Evolutionary conservation across 1,140 invertebrate species (phyloP), one percentile per base, ranked within the genome.

Genomic region (Tribolium castaneum): DNA sequence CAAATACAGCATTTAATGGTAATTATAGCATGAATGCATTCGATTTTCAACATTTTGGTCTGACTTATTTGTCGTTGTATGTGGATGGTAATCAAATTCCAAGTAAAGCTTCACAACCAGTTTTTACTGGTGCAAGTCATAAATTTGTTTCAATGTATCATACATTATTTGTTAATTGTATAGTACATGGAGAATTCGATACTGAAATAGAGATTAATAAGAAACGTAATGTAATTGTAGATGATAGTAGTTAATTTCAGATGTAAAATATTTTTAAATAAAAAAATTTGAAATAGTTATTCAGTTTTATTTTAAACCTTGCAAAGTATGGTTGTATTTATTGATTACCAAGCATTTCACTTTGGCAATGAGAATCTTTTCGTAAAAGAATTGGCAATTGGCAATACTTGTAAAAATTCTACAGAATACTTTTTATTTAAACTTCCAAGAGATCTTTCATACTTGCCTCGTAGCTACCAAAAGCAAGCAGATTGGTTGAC

Each of bases 81-180:
- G 16, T 19, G 16, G 16, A 19, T 19, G 16, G 16, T 19, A 19
- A 19, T 19, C 16, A 19, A 19, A 19, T 19, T 19, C 16, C 16
- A 19, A 19, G 16, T 19, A 19, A 19, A 19, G 16, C 16, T 19
- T 19, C 2, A 19, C 16, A 19, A 19, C 16, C 16, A 19, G 16
- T 19, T 2, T 19, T 19, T 19, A 19, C 16, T 19, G 16, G 16
- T n/a, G 34, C 72, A 7, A 59, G 66, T 50, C 14, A 16, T n/a
- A 13, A 77, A 6, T 83, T 80, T 78, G 74, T 83, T 22, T 78
- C 81, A n/a, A 66, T 80, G 6, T 86, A 85, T 77, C 83, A 87
- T 71, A 87, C 85, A 3, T 73, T 87, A 9, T 87, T 86, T 14
- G 70, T 85, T 50, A 86, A 85, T 77, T 83, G 83, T 59, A 82